phyloP scores from a whole-genome alignment of 2,113 vertebrate species.

The Corynorhinus townsendii region DNA sequence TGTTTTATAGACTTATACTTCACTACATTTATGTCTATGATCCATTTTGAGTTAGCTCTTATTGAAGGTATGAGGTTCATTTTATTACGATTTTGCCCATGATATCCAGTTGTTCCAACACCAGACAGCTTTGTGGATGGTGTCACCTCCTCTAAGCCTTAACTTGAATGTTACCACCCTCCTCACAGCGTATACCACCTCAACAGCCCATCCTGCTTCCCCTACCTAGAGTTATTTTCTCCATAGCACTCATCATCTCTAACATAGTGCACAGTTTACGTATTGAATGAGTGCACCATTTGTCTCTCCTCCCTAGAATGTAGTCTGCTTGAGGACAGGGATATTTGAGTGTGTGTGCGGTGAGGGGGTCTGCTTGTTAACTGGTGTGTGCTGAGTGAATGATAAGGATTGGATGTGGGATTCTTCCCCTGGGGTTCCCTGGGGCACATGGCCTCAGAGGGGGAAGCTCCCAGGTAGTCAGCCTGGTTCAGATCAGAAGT shows the following conservation, averaged over 20 bases:
- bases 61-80: not conserved
- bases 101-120: not conserved
- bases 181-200: not conserved
- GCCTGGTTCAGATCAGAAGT: not conserved
- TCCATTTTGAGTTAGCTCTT: not conserved
- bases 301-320: not conserved
- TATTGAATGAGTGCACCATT: not conserved
- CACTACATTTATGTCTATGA: not conserved
- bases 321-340: not conserved
- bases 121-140: not conserved
- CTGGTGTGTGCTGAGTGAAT: not conserved
- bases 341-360: not conserved
- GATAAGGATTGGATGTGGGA: not conserved
- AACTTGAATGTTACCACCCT: not conserved
- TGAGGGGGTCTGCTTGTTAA: not conserved
- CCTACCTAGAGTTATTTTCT: not conserved
- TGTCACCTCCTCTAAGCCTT: not conserved
- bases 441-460: not conserved
- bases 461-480: not conserved
- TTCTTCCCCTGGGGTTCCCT: not conserved
- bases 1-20: not conserved
- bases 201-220: not conserved
- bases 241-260: not conserved
- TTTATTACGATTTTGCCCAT: not conserved
- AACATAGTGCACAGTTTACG: rapidly evolving